Conservation (phyloP, 2,113 vertebrate genomes). For the Apus apus region DNA sequence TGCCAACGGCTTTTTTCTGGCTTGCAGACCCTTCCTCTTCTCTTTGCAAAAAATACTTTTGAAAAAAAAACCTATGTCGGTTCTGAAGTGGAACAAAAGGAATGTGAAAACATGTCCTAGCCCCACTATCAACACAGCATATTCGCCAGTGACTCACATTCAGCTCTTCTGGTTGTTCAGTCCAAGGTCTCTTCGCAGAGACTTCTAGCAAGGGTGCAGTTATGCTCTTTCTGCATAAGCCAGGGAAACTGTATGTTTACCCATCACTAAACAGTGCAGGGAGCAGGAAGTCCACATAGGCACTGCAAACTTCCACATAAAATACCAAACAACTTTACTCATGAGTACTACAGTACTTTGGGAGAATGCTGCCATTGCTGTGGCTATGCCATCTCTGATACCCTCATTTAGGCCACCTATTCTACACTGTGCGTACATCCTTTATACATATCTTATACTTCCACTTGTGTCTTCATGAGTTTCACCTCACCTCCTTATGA, state of each 20-base stretch:
- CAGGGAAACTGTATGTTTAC: background rate
- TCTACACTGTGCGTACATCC: background rate
- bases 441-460: background rate
- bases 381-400: background rate
- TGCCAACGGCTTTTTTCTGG: background rate
- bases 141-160: background rate
- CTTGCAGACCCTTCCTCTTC: background rate
- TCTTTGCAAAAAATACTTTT: background rate
- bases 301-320: background rate
- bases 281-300: background rate
- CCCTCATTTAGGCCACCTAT: background rate
- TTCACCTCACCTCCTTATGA: background rate
- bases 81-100: background rate
- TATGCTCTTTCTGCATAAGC: background rate
- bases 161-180: background rate
- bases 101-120: background rate
- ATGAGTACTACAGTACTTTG: background rate
- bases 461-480: background rate
- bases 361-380: background rate
- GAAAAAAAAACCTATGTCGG: fast-evolving
- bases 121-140: background rate
- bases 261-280: background rate
- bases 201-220: background rate
- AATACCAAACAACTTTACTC: background rate
- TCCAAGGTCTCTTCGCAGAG: constrained; percentile 5